Conservation (phyloP, 1,140 invertebrate species). For the Goniozus legneri region DNA sequence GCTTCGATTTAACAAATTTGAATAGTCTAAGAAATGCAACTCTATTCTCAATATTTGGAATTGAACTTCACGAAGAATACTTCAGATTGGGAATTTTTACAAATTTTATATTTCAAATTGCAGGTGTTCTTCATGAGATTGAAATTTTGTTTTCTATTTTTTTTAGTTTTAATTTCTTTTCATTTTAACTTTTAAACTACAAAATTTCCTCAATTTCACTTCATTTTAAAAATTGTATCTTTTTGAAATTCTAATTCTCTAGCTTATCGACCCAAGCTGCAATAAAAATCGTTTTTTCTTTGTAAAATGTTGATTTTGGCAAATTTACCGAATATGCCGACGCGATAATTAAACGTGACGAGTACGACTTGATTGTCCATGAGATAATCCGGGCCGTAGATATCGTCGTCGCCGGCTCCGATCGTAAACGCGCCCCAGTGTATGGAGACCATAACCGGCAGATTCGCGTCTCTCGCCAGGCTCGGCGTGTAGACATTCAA, state of each 20-base stretch:
- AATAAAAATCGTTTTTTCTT: background rate
- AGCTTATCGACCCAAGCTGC: background rate
- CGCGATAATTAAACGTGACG: constrained; percentile 60
- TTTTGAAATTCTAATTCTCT: background rate
- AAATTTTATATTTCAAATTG: too few relatives aligned
- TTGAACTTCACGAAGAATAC: too few relatives aligned
- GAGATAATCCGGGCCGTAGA: constrained; percentile 54
- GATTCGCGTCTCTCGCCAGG: background rate
- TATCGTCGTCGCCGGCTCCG: constrained; percentile 46
- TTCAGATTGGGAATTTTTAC: too few relatives aligned
- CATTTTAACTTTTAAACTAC: too few relatives aligned
- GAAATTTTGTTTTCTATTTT: too few relatives aligned
- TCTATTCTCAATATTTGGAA: too few relatives aligned
- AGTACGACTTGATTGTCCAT: constrained; percentile 54
- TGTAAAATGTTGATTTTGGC: background rate
- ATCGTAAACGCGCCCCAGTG: constrained; percentile 64
- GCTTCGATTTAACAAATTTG: background rate
- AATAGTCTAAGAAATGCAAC: too few relatives aligned
- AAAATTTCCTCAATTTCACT: background rate
- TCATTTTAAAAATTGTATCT: background rate
- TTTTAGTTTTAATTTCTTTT: too few relatives aligned
- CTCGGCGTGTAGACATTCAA: constrained; percentile 17
- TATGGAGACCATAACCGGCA: constrained; percentile 67
- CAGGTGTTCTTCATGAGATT: too few relatives aligned
- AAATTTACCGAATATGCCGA: constrained; percentile 57